Conservation (phyloP, 2,888 invertebrate genomes). For the Patella pellucida region DNA sequence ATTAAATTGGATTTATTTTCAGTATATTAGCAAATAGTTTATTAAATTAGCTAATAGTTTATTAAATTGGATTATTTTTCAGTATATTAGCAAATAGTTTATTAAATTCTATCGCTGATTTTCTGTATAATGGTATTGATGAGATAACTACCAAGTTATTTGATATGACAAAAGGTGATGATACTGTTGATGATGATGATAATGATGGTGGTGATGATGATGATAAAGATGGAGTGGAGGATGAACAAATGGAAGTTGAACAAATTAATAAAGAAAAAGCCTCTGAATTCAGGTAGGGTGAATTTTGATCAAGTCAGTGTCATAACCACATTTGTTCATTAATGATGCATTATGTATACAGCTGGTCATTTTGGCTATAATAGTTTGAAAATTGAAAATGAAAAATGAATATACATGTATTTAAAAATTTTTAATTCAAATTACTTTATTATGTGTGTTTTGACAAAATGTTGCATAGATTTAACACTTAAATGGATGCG, state of each 20-base stretch:
- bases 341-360: too few relatives aligned
- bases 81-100: constrained; percentile 75
- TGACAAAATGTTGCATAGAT: too few relatives aligned
- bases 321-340: too few relatives aligned
- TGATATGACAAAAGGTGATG: constrained; percentile 50
- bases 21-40: constrained; percentile 75
- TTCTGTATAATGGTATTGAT: constrained; percentile 72
- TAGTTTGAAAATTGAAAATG: too few relatives aligned
- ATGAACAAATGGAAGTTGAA: constrained; percentile 12
- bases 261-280: constrained; percentile 24
- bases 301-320: too few relatives aligned
- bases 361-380: too few relatives aligned
- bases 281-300: constrained; percentile 14
- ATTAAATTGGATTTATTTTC: constrained; percentile 40
- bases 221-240: constrained; percentile 25
- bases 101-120: constrained; percentile 74
- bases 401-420: too few relatives aligned
- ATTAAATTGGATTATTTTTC: constrained; percentile 40
- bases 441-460: too few relatives aligned
- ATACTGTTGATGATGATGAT: constrained; percentile 37
- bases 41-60: constrained; percentile 64
- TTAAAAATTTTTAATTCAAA: too few relatives aligned
- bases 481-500: too few relatives aligned
- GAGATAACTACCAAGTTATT: constrained; percentile 67
- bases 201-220: constrained; percentile 28